Base-by-base conservation (phyloP, 2,888 invertebrate genomes). In the Cybosia mesomella region DNA sequence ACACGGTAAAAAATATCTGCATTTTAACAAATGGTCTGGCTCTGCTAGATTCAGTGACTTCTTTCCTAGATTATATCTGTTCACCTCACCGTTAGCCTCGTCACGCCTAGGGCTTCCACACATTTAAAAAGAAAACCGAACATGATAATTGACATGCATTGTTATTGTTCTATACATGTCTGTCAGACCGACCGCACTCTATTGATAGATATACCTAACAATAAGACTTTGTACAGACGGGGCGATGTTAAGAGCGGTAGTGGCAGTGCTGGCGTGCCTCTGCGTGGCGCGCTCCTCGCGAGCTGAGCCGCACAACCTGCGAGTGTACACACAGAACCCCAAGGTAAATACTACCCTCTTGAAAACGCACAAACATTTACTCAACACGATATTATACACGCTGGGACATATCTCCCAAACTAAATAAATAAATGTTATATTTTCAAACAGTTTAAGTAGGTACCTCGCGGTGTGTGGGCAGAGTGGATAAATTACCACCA, bases 221-320 rank as follows among this genome's bases (percentile, higher is more conserved):
- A 60, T 70, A 71, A 28, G n/a, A 18, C 76, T 43, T 72, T 73
- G 85, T 87, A 32, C 88, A 94, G 93, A 85, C 90, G 81, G 89
- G 94, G 95, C 94, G 92, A 95, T 94, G 95, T 92, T 94, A 92
- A 92, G 89, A 80, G 91, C 86, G 86, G 89, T 85, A 73, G 90
- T 88, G 85, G 91, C 89, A 87, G 91, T 88, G 91, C 88, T 95
- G 82, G 94, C 94, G 93, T 94, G 94, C 92, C 94, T 95, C 77
- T 90, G 89, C 88, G 83, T 93, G 93, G 94, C 93, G 91, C 92
- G 92, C 87, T 86, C 90, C 81, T 91, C 92, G 89, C 91, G 92
- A 76, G 85, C 91, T 74, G 92, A 92, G 80, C 83, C 87, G 64
- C 88, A 91, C 85, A 84, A 77, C 80, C 81, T 91, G 76, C 89